Evolutionary conservation across 2,113 vertebrate genomes (phyloP).

Genomic region (Cyprinodon variegatus): DNA sequence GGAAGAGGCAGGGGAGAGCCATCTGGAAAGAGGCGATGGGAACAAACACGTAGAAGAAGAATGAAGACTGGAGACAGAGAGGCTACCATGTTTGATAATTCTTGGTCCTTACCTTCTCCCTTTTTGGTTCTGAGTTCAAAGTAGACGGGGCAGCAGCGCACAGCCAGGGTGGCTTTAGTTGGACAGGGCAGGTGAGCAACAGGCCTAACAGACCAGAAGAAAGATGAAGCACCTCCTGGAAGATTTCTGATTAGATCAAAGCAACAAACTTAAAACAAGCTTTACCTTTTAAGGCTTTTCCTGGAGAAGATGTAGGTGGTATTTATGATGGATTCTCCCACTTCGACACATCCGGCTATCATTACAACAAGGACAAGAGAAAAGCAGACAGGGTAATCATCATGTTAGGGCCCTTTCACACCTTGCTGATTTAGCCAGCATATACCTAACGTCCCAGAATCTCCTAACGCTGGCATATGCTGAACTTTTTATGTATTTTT

Average conservation of each 20-base stretch:
- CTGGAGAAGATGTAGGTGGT: conserved; percentile 96
- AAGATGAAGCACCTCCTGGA: background rate
- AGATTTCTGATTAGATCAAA: background rate
- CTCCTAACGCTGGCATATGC: too few species aligned
- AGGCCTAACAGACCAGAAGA: conserved; percentile 78
- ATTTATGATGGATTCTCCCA: conserved; percentile 93
- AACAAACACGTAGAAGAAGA: background rate
- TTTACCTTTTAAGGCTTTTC: conserved; percentile 91
- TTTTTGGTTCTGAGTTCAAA: conserved; percentile 85
- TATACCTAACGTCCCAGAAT: too few species aligned
- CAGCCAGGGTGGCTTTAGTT: conserved; percentile 92
- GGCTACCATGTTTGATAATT: too few species aligned
- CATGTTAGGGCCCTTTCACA: too few species aligned
- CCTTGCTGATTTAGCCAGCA: too few species aligned
- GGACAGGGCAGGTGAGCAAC: conserved; percentile 94
- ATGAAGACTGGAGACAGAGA: background rate
- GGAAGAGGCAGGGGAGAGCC: conserved; percentile 54
- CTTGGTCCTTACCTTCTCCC: conserved; percentile 76
- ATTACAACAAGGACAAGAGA: conserved; percentile 22
- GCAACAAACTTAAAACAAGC: background rate
- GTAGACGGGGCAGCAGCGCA: conserved; percentile 94
- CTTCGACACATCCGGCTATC: conserved; percentile 94
- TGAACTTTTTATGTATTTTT: too few species aligned
- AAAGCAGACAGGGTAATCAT: too few species aligned
- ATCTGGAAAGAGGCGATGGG: conserved; percentile 69